A percentile compares a stretch with the other conserved stretches of the same genome.
These are phyloP conservation scores for Catostomus latipinnis DNA, from an alignment of 2,797 vertebrate genomes.

Conservation along the genomic window DNA sequence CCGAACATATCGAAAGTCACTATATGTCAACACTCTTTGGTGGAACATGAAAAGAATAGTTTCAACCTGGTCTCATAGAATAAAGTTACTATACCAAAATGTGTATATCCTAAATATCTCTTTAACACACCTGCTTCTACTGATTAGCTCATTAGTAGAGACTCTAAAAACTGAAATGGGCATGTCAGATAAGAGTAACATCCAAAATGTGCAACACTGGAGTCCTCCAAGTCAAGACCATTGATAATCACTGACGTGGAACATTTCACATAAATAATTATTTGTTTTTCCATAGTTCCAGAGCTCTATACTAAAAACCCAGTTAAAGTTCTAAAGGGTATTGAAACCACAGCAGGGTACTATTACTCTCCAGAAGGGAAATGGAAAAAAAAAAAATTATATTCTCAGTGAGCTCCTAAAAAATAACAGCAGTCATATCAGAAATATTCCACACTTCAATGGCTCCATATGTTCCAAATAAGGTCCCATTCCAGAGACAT, in stretches of 20 bases:
- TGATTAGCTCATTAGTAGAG: too few relatives aligned
- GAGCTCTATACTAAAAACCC: conserved; percentile 8
- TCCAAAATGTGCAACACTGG: too few relatives aligned
- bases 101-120: too few relatives aligned
- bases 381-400: not conserved
- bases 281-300: not conserved
- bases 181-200: too few relatives aligned
- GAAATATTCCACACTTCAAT: conserved; percentile 36
- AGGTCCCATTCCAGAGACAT: conserved; percentile 64
- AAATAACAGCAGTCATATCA: conserved; percentile 15
- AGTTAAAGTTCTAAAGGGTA: conserved; percentile 4
- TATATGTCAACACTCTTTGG: conserved; percentile 28
- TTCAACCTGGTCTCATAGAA: too few relatives aligned
- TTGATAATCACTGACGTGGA: too few relatives aligned
- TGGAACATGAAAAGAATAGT: not conserved
- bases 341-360: conserved; percentile 5
- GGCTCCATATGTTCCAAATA: conserved; percentile 67
- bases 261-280: not conserved
- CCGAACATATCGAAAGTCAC: conserved; percentile 45
- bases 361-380: not conserved
- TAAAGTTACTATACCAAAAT: too few relatives aligned
- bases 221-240: too few relatives aligned
- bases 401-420: not conserved
- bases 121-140: too few relatives aligned
- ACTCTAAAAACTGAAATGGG: too few relatives aligned